Conservation (phyloP, 2,113 vertebrate genomes). For the Craseonycteris thonglongyai region DNA sequence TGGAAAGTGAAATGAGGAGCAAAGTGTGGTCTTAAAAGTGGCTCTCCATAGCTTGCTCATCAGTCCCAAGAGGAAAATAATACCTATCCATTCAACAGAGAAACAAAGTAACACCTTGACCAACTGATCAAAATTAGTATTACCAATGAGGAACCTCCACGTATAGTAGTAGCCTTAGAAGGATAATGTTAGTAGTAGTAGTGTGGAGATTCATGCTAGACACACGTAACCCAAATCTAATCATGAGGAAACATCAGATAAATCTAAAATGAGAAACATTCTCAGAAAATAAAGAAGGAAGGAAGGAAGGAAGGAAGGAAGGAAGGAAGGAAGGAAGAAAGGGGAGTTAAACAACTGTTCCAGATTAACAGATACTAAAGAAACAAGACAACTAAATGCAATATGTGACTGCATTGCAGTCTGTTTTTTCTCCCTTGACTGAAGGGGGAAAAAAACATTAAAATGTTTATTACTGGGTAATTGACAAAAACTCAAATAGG, state of each 20-base stretch:
- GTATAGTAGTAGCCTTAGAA: neutral
- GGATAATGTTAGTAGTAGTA: neutral
- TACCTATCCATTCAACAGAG: neutral
- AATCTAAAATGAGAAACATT: neutral
- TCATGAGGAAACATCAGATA: neutral
- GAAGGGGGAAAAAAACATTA: neutral
- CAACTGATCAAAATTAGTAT: neutral
- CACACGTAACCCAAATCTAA: neutral
- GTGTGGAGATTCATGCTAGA: neutral
- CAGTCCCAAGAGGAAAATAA: neutral
- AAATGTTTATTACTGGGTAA: neutral
- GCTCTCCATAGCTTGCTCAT: neutral
- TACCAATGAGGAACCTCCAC: neutral
- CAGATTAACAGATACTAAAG: neutral
- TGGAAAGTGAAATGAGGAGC: neutral
- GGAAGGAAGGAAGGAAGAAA: neutral
- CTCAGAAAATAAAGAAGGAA: neutral
- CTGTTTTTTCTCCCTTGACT: no score
- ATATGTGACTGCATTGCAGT: neutral
- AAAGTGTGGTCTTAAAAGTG: neutral
- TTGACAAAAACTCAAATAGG: neutral
- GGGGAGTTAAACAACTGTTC: neutral
- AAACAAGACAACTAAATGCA: neutral
- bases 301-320: neutral
- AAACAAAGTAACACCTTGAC: neutral